Conservation (phyloP, 1,140 invertebrate genomes). For the Pseudomyrmex dendroicus region DNA sequence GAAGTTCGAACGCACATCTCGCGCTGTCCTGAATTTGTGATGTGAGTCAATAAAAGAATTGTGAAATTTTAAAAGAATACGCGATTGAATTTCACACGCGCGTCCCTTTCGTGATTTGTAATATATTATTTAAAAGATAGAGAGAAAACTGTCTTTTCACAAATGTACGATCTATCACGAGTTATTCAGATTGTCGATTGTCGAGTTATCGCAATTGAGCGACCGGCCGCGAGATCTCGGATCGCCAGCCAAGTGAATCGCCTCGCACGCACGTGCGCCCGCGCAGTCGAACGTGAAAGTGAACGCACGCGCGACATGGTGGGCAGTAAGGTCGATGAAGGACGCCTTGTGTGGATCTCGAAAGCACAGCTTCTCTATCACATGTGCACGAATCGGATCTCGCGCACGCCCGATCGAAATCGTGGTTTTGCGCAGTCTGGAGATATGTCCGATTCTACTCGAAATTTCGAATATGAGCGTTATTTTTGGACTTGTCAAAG, state of each 20-base stretch:
- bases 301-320: constrained; percentile 65
- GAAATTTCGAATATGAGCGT: background rate
- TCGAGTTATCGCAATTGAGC: background rate
- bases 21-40: too few species aligned
- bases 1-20: too few species aligned
- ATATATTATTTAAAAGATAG: background rate
- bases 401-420: background rate
- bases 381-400: too few species aligned
- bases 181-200: background rate
- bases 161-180: too few species aligned
- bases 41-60: too few species aligned
- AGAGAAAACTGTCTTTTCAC: background rate
- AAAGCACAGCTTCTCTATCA: background rate
- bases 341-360: constrained; percentile 67
- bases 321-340: constrained; percentile 78
- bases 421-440: too few species aligned
- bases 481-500: too few species aligned
- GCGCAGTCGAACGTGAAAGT: constrained; percentile 73
- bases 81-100: too few species aligned
- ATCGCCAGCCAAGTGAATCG: constrained; percentile 33
- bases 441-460: background rate
- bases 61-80: too few species aligned
- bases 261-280: constrained; percentile 56
- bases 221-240: background rate
- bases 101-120: too few species aligned